Conservation (phyloP, 2,113 vertebrate genomes). For the Rhynchomys soricoides region DNA sequence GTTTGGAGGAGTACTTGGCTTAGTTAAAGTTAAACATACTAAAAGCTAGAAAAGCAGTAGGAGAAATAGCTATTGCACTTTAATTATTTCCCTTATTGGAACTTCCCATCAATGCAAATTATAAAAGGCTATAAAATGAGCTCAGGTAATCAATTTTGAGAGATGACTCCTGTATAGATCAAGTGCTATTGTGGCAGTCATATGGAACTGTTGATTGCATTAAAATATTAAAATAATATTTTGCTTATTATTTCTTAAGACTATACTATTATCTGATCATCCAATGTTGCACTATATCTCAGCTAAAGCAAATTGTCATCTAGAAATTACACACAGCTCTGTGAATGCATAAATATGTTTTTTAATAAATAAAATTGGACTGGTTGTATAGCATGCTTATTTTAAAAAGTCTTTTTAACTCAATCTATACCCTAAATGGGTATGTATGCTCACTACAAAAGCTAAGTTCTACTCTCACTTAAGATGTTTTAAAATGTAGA, state of each 20-base stretch:
- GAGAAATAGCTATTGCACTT: background rate
- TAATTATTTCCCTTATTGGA: background rate
- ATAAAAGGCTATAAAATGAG: background rate
- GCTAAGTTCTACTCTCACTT: background rate
- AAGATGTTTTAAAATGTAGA: background rate
- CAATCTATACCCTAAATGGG: background rate
- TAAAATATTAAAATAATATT: background rate
- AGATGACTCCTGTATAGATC: background rate
- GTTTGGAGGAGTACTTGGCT: background rate
- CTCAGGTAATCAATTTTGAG: too few relatives aligned
- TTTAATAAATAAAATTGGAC: background rate
- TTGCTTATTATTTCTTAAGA: background rate
- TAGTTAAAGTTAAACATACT: background rate
- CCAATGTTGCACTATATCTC: background rate
- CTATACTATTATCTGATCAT: background rate
- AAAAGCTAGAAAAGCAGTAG: background rate
- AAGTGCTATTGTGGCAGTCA: background rate
- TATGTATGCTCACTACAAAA: background rate
- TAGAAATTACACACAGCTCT: background rate
- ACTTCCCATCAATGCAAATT: background rate
- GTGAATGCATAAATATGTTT: background rate
- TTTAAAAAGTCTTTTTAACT: background rate
- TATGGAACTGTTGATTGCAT: background rate
- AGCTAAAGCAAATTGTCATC: background rate
- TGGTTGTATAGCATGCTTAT: background rate